Conservation (phyloP, 2,113 vertebrate species). For the Catharus bicknelli region DNA sequence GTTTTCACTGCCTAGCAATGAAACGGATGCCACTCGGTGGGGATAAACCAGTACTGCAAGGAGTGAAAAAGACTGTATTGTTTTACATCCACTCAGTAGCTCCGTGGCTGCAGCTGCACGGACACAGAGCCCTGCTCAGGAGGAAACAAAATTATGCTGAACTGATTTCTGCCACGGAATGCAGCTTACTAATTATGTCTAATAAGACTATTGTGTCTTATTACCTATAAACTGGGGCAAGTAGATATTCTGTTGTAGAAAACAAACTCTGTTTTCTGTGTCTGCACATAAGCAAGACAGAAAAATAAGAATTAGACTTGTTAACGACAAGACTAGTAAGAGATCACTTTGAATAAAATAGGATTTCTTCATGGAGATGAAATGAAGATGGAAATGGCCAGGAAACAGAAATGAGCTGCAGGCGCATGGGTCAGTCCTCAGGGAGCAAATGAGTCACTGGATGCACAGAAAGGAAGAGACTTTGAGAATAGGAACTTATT, state of each 20-base stretch:
- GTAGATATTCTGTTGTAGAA: neutral
- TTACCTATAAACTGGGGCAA: neutral
- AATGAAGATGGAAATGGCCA: neutral
- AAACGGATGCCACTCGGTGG: constrained; percentile 57
- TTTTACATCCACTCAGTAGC: neutral
- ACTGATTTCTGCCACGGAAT: neutral
- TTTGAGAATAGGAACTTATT: neutral
- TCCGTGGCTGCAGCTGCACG: neutral
- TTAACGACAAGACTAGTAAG: neutral
- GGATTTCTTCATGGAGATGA: neutral
- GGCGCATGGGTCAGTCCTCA: fast-evolving
- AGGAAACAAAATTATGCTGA: neutral
- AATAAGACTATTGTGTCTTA: neutral
- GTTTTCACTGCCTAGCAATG: neutral
- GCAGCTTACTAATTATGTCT: neutral
- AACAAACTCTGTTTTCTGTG: neutral
- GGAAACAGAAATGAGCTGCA: neutral
- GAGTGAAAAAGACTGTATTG: fast-evolving
- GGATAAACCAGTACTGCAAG: constrained; percentile 49
- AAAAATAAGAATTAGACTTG: neutral
- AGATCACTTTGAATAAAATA: neutral
- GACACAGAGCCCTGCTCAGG: neutral
- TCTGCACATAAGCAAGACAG: neutral
- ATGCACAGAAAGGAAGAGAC: neutral
- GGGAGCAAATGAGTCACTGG: neutral